Evolutionary conservation across 2,888 invertebrate genomes (phyloP), one percentile per base, ranked within the genome.

Genomic region (Scelioninae gen. 2): DNA sequence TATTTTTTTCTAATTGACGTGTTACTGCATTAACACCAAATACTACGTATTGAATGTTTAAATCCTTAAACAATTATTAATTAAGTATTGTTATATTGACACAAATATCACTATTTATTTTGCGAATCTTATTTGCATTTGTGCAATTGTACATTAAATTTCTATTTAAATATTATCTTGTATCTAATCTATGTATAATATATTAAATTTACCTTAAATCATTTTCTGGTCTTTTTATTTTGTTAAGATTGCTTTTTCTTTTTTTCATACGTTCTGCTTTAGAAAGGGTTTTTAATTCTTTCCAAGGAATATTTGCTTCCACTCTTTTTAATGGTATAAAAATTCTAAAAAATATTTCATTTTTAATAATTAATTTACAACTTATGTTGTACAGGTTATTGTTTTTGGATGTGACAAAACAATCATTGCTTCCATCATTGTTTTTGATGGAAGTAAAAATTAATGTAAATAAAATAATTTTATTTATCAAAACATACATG

Each of bases 1-100:
- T 61, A 2, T 81, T 48, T 33, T 81, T 85, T 58, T 86, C 86
- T 28, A 86, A 63, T n/a, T 79, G 73, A 22, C 82, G 77, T 28
- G 85, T 84, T 9, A 84, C 79, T 19, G 78, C 79, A 74, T 86
- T 86, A 2, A 85, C 77, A 39, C 86, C 86, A 25, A 82, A 71
- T 11, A 82, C 39, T 7, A 85, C 33, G 11, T 74, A 69, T 35
- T 78, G 75, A 16, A 84, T 85, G 31, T 31, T 9, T 9, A 10
- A 7, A 31, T 7, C 31, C 9, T 31, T 31, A n/a, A n/a, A n/a
- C n/a, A n/a, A 25, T 25, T n/a, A 22, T 5, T 11, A 45, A 45
- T 5, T 45, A 22, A 15, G 22, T 2, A 43, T 43, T 13, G 1
- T 7, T 25, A 28, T 11, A 11, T 11, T 11, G 2, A 13, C n/a